Evolutionary conservation across 2,113 vertebrate genomes (phyloP), one percentile per base, ranked within the genome.

Genomic region (Etia nguti): DNA sequence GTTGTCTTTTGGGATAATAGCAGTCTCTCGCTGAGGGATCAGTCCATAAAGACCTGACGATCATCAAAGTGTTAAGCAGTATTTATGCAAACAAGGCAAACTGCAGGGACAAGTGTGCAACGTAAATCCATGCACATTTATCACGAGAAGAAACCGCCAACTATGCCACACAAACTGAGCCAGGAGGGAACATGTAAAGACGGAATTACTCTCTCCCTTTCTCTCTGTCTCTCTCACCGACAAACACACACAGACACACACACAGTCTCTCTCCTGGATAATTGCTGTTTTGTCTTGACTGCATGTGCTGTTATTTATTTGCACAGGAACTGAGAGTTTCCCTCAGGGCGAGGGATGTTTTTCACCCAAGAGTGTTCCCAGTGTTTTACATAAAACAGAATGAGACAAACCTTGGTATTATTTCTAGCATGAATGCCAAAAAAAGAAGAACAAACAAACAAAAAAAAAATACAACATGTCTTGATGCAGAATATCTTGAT

Each of bases 271-370:
- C 90, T 94, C 0, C 91, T 90, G 88, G 95, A 95, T 97, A 97
- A 97, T 96, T 96, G 96, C 96, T 96, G 96, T 97, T 97, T 96
- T 97, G 96, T 96, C 95, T 95, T 93, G 77, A 90, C 91, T 93
- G 84, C 80, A 80, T 92, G 88, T 88, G 85, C 88, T 92, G 90
- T 94, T 93, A 94, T 94, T 95, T 93, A 93, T 96, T 95, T 94
- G 93, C 81, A 92, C 92, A 95, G 95, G 93, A 95, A 94, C 84
- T 93, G 82, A 95, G 86, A 82, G 68, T 86, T 91, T 92, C 86
- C 93, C 92, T 87, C 36, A 16, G 91, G 94, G 92, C 60, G 7
- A 79, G 80, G 93, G 82, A 81, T 91, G 92, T 93, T 88, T 82
- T 94, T 88, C 50, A 6, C 41, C 73, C 2, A 24, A 22, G 55